Conservation (phyloP, 2,888 invertebrate species). For the Lasius fuliginosus region DNA sequence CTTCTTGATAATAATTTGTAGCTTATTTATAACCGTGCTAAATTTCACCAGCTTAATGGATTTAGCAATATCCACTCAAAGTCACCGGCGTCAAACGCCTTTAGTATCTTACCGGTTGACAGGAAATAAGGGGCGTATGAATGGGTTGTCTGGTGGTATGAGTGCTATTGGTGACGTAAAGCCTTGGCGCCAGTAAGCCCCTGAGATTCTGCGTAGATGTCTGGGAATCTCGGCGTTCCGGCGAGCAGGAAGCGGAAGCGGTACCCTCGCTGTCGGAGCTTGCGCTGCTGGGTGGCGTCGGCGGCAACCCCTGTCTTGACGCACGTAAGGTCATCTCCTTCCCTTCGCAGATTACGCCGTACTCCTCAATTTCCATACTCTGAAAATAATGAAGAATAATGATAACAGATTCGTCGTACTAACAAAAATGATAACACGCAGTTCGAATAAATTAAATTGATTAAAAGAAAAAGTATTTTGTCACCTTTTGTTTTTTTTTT, state of each 20-base stretch:
- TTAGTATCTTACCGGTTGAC: slow-evolving; percentile 91
- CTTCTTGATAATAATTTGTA: not conserved
- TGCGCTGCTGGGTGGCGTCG: slow-evolving; percentile 95
- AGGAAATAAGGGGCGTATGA: slow-evolving; percentile 95
- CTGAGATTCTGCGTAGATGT: slow-evolving; percentile 82
- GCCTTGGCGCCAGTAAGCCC: slow-evolving; percentile 81
- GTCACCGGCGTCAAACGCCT: not conserved
- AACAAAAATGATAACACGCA: not conserved
- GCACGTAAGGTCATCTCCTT: slow-evolving; percentile 72
- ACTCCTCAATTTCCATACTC: slow-evolving; percentile 81
- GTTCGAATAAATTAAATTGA: not conserved
- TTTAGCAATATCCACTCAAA: not conserved
- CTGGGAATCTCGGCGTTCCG: slow-evolving; percentile 83
- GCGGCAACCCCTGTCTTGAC: slow-evolving; percentile 89
- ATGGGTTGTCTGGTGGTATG: slow-evolving; percentile 93
- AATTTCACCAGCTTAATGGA: not conserved
- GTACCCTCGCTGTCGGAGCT: slow-evolving; percentile 94
- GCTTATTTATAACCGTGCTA: not conserved
- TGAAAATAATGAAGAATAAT: slow-evolving; percentile 49
- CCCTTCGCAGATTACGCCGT: slow-evolving; percentile 71
- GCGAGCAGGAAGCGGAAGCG: slow-evolving; percentile 88
- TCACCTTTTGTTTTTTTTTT: not conserved
- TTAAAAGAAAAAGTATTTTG: not conserved
- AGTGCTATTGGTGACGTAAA: slow-evolving; percentile 88
- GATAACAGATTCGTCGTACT: not conserved